Base-by-base conservation (phyloP, 1,140 invertebrate species). In the Lepidurus packardi region DNA sequence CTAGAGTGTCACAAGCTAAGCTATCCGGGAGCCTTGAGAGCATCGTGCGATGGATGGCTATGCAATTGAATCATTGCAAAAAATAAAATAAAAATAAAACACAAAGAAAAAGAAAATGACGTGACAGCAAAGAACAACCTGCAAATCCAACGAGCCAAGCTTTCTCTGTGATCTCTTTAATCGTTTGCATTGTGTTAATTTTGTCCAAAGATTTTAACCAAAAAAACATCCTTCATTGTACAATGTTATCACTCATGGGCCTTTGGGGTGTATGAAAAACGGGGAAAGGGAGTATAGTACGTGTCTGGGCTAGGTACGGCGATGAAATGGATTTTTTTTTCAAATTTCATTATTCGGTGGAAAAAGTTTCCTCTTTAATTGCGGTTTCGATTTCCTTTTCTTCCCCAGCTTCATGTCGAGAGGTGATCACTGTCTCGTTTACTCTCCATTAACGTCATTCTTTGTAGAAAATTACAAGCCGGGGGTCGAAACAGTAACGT, bases 111-210 rank as follows among this genome's bases (percentile, higher is more conserved):
- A 25, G 25, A 25, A 25, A 34, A 34, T 34, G 34, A 34, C 34
- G 34, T 34, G 53, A 65, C 53, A 9, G 53, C 53, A 65, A 16
- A n/a, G 53, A 65, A 7, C 16, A 65, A 65, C 53, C 21, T 65
- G 16, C 53, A 65, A 65, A 65, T 65, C n/a, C 53, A 65, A 65
- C 53, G 53, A 65, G 53, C 53, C 53, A 65, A 65, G 53, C 53
- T 65, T 65, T 65, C 53, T 65, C 53, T 65, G 53, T 65, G 53
- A 65, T 65, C 53, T 65, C 53, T 65, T 65, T 65, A 13, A 65
- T 65, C n/a, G n/a, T 21, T 65, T 16, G 53, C 53, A 65, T 65
- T 65, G 53, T 65, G 21, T 65, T 65, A 13, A 65, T 65, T 65
- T 65, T 65, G 16, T 65, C 53, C 21, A 65, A 9, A 65, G 8